A percentile compares a stretch with the other conserved stretches of the same genome.
Conservation (phyloP, 2,113 vertebrate species). For the Catharus minimus region DNA sequence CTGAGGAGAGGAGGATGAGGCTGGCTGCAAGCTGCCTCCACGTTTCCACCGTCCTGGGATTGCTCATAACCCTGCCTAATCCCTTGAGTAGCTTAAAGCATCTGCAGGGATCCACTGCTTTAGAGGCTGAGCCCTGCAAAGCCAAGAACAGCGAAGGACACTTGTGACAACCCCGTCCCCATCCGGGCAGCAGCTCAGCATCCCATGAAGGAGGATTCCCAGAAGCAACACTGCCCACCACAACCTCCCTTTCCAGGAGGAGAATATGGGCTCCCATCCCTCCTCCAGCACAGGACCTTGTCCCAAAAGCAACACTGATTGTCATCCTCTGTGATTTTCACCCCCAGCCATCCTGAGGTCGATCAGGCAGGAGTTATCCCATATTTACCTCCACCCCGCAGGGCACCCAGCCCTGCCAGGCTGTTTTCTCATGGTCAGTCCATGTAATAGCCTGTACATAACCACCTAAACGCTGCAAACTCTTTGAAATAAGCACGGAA, state of each 20-base stretch:
- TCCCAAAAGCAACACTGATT: not conserved
- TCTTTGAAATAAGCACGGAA: slow-evolving; percentile 73
- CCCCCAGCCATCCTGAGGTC: rapidly evolving
- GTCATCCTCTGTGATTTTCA: rapidly evolving
- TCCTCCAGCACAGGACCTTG: not conserved
- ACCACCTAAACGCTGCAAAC: slow-evolving; percentile 48
- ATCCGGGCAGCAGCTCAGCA: rapidly evolving
- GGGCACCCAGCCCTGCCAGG: not conserved
- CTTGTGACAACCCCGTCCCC: rapidly evolving
- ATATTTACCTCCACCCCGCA: rapidly evolving
- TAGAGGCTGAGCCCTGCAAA: not conserved
- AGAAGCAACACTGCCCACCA: not conserved
- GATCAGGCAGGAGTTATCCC: not conserved
- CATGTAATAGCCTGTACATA: slow-evolving; percentile 20
- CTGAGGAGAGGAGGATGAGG: not conserved
- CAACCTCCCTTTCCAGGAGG: rapidly evolving
- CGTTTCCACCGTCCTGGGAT: not conserved
- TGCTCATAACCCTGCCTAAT: slow-evolving; percentile 5
- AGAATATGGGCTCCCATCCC: not conserved
- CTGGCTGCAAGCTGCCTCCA: not conserved
- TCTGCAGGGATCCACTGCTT: not conserved
- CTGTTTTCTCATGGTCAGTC: slow-evolving; percentile 21
- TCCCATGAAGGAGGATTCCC: rapidly evolving
- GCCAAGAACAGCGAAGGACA: slow-evolving; percentile 39
- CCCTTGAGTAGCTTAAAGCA: slow-evolving; percentile 44